These are phyloP conservation scores for Hyposoter dolosus DNA, from an alignment of 2,888 invertebrate genomes.

Conservation along the genomic window DNA sequence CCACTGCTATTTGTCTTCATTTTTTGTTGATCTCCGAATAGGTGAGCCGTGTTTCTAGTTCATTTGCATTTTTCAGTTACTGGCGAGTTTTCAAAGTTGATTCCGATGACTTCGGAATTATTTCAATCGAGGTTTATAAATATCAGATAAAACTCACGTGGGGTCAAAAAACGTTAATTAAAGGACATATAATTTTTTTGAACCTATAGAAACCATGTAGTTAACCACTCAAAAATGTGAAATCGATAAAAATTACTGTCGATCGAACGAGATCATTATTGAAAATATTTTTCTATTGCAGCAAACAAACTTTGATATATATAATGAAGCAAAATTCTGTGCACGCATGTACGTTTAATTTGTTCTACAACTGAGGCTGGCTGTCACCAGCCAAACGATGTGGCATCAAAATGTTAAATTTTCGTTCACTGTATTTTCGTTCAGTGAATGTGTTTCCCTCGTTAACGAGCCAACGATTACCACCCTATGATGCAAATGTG, in stretches of 20 bases:
- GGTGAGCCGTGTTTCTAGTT: no score
- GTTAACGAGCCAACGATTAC: slow-evolving; percentile 80
- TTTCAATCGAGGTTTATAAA: no score
- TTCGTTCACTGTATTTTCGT: slow-evolving; percentile 38
- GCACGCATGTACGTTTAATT: background rate
- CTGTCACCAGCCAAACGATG: slow-evolving; percentile 2
- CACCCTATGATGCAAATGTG: slow-evolving; percentile 78
- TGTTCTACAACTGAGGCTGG: background rate
- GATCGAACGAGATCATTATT: background rate
- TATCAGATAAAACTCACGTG: no score
- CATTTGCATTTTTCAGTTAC: no score
- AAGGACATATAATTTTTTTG: no score
- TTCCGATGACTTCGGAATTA: no score
- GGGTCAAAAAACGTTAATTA: no score
- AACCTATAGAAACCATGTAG: background rate
- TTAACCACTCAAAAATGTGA: background rate
- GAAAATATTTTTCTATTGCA: background rate
- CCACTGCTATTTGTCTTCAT: no score
- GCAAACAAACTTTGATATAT: background rate
- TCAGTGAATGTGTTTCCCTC: slow-evolving; percentile 45
- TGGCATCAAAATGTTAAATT: slow-evolving; percentile 39
- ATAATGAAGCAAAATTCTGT: background rate
- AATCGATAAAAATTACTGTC: background rate
- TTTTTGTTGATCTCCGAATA: no score
- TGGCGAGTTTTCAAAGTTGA: no score